Percentiles rank a stretch among this genome's conserved stretches.
phyloP scores from a whole-genome alignment of 2,113 vertebrate species.

The Athene cunicularia region DNA sequence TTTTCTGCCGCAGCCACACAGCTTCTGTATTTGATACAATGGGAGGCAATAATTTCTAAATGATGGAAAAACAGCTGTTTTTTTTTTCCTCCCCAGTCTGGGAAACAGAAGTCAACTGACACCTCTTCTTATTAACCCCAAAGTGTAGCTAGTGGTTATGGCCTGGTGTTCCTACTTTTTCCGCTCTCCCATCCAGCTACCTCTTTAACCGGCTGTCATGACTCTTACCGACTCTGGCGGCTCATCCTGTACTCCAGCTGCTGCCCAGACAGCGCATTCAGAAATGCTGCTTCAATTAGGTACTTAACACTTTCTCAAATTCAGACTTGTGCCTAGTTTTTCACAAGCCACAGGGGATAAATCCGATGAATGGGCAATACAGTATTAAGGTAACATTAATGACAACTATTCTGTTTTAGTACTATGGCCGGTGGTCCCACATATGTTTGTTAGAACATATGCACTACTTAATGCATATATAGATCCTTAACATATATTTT shows the following conservation, averaged over 20 bases:
- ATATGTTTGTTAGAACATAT: not conserved
- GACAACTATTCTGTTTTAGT: not conserved
- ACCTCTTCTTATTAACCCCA: not conserved
- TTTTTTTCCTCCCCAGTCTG: not conserved
- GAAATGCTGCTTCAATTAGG: not conserved
- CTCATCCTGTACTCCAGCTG: not conserved
- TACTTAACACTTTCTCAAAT: not conserved
- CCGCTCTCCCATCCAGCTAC: not conserved
- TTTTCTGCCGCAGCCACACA: not conserved
- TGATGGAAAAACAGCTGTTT: not conserved
- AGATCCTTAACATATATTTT: not conserved
- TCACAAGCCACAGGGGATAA: accelerated
- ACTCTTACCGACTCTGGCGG: not conserved
- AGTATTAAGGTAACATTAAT: not conserved
- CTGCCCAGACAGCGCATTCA: accelerated
- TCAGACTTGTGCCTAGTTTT: not conserved
- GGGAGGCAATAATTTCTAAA: not conserved
- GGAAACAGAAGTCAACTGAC: not conserved
- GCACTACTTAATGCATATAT: not conserved
- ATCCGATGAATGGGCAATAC: not conserved
- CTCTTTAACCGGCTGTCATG: accelerated
- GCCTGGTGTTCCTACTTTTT: not conserved
- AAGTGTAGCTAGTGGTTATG: not conserved
- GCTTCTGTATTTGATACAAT: not conserved
- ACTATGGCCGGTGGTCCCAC: not conserved